Percentiles rank a stretch among this genome's conserved stretches.
phyloP scores from a whole-genome alignment of 2,113 vertebrate genomes.

The Eonycteris spelaea region DNA sequence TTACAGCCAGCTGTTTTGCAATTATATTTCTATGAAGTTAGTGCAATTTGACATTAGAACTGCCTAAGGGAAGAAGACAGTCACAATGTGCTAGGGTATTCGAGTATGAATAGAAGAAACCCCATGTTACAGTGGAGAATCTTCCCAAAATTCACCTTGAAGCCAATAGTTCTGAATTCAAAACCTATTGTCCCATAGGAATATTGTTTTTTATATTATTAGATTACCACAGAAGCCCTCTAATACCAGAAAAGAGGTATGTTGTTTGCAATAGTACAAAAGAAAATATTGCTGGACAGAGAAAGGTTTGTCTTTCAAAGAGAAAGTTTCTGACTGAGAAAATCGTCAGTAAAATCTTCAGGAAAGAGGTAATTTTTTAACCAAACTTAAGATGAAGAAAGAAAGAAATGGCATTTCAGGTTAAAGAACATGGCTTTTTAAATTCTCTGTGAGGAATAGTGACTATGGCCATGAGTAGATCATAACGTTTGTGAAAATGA shows the following conservation, averaged over 20 bases:
- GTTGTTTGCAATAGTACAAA: not conserved
- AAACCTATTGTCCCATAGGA: slow-evolving; percentile 22
- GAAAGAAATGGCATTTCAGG: not conserved
- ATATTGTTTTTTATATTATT: not conserved
- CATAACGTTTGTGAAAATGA: not conserved
- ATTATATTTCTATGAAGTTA: slow-evolving; percentile 59
- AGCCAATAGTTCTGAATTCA: slow-evolving; percentile 13
- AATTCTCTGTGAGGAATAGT: not conserved
- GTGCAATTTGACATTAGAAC: slow-evolving; percentile 53
- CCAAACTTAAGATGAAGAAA: not conserved
- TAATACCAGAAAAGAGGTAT: not conserved
- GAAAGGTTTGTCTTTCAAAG: not conserved
- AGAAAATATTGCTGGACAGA: slow-evolving; percentile 17
- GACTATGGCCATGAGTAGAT: not conserved
- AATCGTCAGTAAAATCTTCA: slow-evolving; percentile 3
- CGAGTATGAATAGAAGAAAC: not conserved
- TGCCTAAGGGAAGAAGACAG: slow-evolving; percentile 20
- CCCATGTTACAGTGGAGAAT: not conserved
- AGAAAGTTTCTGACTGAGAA: not conserved
- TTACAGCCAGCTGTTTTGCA: slow-evolving; percentile 51
- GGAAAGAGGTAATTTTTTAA: slow-evolving; percentile 25
- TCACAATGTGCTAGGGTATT: not conserved
- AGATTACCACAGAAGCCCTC: not conserved
- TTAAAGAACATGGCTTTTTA: not conserved
- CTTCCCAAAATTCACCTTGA: slow-evolving; percentile 24